phyloP scores from a whole-genome alignment of 2,797 vertebrate genomes.

The Pantherophis vulpinus region DNA sequence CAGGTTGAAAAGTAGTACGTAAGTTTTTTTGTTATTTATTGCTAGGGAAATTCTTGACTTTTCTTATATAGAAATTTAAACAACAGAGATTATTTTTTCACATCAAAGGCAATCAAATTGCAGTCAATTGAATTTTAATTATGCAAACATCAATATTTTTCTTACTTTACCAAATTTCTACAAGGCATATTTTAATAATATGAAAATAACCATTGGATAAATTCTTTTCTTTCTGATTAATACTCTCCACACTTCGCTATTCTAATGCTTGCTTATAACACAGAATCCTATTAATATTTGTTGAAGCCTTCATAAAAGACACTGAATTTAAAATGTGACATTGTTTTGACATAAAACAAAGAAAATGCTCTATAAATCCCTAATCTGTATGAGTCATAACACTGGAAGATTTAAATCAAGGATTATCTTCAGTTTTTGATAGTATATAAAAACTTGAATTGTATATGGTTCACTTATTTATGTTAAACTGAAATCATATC shows the following conservation, averaged over 20 bases:
- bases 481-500: background rate
- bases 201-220: slow-evolving; percentile 45
- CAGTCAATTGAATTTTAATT: slow-evolving; percentile 47
- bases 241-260: slow-evolving; percentile 47
- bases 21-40: slow-evolving; percentile 40
- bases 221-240: slow-evolving; percentile 50
- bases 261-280: slow-evolving; percentile 36
- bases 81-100: background rate
- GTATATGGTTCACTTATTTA: background rate
- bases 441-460: background rate
- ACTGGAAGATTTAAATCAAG: background rate
- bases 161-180: slow-evolving; percentile 38
- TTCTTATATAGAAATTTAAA: slow-evolving; percentile 37
- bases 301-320: slow-evolving; percentile 28
- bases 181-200: slow-evolving; percentile 55
- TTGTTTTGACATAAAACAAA: slow-evolving; percentile 30
- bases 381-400: slow-evolving; percentile 27
- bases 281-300: slow-evolving; percentile 31
- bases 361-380: slow-evolving; percentile 25
- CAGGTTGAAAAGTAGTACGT: slow-evolving; percentile 5
- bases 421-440: background rate
- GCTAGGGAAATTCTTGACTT: slow-evolving; percentile 19
- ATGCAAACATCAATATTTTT: slow-evolving; percentile 42
- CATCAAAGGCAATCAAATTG: slow-evolving; percentile 37
- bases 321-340: slow-evolving; percentile 9